These are phyloP conservation scores for Galaxias olidus DNA, from an alignment of 2,797 vertebrate species.

Conservation along the genomic window DNA sequence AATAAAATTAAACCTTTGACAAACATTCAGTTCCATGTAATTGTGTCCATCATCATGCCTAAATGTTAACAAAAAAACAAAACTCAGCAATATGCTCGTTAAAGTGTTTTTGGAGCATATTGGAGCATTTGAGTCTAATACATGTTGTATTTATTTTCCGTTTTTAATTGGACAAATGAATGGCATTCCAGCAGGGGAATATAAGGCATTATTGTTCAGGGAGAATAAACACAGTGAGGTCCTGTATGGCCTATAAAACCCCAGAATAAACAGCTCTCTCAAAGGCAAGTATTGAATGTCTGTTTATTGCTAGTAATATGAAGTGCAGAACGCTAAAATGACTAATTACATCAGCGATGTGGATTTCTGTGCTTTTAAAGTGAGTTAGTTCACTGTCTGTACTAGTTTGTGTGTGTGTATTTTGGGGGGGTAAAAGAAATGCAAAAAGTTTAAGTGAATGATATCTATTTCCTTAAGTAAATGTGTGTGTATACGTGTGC, in stretches of 20 bases:
- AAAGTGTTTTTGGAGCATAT: conserved; percentile 53
- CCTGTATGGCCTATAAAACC: conserved; percentile 66
- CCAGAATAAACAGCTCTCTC: conserved; percentile 73
- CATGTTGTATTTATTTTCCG: conserved; percentile 69
- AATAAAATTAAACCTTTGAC: conserved; percentile 49
- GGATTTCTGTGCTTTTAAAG: conserved; percentile 67
- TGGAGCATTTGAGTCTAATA: conserved; percentile 27
- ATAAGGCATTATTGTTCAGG: conserved; percentile 76
- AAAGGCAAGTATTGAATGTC: conserved; percentile 75
- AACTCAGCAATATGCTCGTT: conserved; percentile 30
- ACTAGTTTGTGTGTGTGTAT: conserved; percentile 5
- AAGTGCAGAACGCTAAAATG: conserved; percentile 73
- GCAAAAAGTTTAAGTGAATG: too few relatives aligned
- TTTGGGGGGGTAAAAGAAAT: not conserved
- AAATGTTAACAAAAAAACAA: conserved; percentile 46
- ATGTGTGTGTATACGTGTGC: too few relatives aligned
- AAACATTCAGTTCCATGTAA: conserved; percentile 32
- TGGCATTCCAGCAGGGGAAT: conserved; percentile 55
- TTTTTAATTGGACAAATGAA: conserved; percentile 74
- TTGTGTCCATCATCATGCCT: conserved; percentile 25
- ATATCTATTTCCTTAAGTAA: too few relatives aligned
- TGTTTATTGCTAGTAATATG: conserved; percentile 77
- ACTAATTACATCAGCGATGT: conserved; percentile 76
- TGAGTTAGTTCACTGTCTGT: conserved; percentile 20
- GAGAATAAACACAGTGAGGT: conserved; percentile 71